phyloP scores from a whole-genome alignment of 23 tunicate genomes.

The Oikopleura vanhoeffeni region DNA sequence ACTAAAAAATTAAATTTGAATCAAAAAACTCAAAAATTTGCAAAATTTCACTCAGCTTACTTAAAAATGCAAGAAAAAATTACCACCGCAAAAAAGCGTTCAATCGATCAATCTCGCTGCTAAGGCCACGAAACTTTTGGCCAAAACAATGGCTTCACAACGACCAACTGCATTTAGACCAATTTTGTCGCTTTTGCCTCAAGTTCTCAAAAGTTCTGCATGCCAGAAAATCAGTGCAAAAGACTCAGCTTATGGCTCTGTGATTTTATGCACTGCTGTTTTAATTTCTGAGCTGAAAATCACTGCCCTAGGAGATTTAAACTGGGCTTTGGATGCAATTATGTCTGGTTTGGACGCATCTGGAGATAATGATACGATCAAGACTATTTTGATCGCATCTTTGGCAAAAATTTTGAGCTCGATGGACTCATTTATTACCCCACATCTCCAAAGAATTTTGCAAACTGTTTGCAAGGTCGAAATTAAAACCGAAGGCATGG shows the following conservation, averaged over 20 bases:
- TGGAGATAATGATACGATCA: background rate
- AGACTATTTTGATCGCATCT: background rate
- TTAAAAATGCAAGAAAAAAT: no score
- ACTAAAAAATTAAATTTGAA: no score
- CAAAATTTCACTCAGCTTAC: no score
- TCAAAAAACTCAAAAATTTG: no score
- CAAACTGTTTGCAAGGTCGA: background rate
- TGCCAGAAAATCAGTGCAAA: background rate
- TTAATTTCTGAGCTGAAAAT: background rate
- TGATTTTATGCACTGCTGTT: background rate
- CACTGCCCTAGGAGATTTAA: background rate
- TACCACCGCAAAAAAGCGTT: no score
- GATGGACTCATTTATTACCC: background rate
- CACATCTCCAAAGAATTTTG: background rate
- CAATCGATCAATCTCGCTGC: background rate
- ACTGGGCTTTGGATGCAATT: constrained; percentile 1
- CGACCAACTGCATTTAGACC: background rate
- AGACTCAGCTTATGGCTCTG: background rate
- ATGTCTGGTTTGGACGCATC: background rate
- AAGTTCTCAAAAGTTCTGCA: background rate
- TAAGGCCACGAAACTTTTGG: background rate
- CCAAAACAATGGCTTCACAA: background rate
- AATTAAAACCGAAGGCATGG: background rate
- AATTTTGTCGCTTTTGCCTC: background rate
- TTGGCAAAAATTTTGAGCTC: background rate